phyloP scores from a whole-genome alignment of 2,888 invertebrate genomes.

The Omphaloscelis lunosa region DNA sequence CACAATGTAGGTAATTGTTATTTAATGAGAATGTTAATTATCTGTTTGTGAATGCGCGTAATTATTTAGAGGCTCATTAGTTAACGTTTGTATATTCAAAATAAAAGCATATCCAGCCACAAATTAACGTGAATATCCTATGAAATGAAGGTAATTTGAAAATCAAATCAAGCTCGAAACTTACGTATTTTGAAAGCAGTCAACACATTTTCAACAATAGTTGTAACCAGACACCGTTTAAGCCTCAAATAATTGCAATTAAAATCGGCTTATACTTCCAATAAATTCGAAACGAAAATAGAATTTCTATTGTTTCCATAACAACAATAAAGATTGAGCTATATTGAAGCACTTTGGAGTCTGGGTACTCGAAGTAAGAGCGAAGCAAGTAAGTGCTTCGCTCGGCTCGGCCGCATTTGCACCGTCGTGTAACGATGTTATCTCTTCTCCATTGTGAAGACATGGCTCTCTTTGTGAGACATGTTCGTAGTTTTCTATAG shows the following conservation, averaged over 20 bases:
- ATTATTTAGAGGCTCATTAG: constrained; percentile 37
- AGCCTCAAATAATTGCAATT: constrained; percentile 52
- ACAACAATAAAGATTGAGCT: constrained; percentile 48
- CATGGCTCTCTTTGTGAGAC: constrained; percentile 37
- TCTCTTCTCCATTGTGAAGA: constrained; percentile 49
- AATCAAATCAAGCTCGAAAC: constrained; percentile 18
- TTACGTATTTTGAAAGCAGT: neutral
- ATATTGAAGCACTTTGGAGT: constrained; percentile 48
- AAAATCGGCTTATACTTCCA: constrained; percentile 43
- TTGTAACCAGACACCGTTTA: constrained; percentile 18
- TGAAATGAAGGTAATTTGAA: constrained; percentile 17
- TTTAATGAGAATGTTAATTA: constrained; percentile 40
- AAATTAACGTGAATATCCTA: constrained; percentile 11
- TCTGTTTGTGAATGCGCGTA: constrained; percentile 23
- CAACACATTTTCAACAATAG: constrained; percentile 8
- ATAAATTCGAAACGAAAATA: constrained; percentile 32
- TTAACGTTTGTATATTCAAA: constrained; percentile 18
- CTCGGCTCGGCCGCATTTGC: constrained; percentile 44
- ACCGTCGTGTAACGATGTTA: constrained; percentile 59
- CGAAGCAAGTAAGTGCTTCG: constrained; percentile 49
- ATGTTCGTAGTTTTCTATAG: constrained; percentile 50
- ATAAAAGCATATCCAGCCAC: neutral
- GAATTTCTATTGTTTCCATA: constrained; percentile 53
- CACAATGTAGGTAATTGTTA: constrained; percentile 20
- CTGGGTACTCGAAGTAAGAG: constrained; percentile 30